phyloP scores from a whole-genome alignment of 2,888 invertebrate genomes.

The Octodonta nipae region DNA sequence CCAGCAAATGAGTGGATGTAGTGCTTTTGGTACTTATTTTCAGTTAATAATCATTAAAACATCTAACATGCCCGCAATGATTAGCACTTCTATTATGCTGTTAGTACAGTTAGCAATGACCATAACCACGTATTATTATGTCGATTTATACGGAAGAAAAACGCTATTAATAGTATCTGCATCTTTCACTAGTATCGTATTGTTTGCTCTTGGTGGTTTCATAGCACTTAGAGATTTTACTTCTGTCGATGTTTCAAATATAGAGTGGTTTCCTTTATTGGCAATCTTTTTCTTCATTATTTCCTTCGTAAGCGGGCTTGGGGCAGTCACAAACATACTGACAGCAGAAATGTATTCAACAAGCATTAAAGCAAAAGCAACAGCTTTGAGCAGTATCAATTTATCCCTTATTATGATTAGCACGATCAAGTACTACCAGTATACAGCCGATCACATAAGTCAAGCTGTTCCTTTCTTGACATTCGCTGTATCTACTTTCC shows the following conservation, averaged over 20 bases:
- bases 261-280: neutral
- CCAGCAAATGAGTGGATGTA: neutral
- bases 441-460: slow-evolving; percentile 18
- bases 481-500: neutral
- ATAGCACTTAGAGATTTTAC: neutral
- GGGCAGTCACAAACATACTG: slow-evolving; percentile 12
- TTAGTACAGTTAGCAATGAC: slow-evolving; percentile 5
- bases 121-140: slow-evolving; percentile 5
- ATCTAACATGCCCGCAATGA: neutral
- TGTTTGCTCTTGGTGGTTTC: neutral
- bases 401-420: neutral
- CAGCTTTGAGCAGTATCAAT: neutral
- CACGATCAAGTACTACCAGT: slow-evolving; percentile 22
- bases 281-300: neutral
- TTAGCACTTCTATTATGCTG: neutral
- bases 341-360: slow-evolving; percentile 20
- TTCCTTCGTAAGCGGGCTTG: neutral
- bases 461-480: neutral
- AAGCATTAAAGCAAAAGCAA: slow-evolving; percentile 21
- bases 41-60: neutral
- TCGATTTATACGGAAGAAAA: neutral
- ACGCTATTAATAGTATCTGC: neutral
- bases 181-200: neutral
- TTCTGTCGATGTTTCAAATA: neutral
- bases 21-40: neutral